Base-by-base conservation (phyloP, 2,888 invertebrate genomes). In the Platycheirus albimanus region DNA sequence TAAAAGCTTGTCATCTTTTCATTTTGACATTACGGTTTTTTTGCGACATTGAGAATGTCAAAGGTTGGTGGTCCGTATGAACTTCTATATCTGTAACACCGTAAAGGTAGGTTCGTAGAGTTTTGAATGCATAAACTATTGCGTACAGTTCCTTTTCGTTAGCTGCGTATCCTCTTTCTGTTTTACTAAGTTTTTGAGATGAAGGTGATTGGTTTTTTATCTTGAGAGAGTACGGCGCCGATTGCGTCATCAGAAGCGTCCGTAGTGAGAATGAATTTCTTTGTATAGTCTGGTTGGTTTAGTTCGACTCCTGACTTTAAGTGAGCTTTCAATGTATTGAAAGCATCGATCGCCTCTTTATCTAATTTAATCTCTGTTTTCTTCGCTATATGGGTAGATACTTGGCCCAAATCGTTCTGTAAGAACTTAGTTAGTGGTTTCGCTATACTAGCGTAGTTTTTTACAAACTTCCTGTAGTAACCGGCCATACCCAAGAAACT, bases 191-290 rank as follows among this genome's bases (percentile, higher is more conserved):
- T 3, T 33, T 54, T 30, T 54, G 36, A 7, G 8, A 33, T 33
- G 30, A 33, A 33, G 1, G 24, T 49, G 11, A 49, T 24, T 20
- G 47, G 19, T 24, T 24, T 24, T 20, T 24, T 19, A 13, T 49
- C 87, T 85, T 89, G 88, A 1, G 83, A 83, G 10, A 88, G 51
- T 0, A 89, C 87, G n/a, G 54, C 49, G 1, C 88, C 88, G 0
- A 88, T 54, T 0, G 88, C 88, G 24, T 49, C 81, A 28, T 87
- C 77, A 5, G 86, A 86, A 0, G 88, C 88, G 63, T 89, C 88
- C 0, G 88, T 88, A 0, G 87, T 88, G 30, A 61, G 10, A 2
- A 20, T n/a, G 13, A 71, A 61, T 33, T 52, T 61, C 5, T 66
- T 66, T 1, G 28, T 17, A n/a, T 58, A 80, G 24, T 75, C 13